These are phyloP conservation scores for Oreotragus oreotragus DNA, from an alignment of 2,113 vertebrate genomes.

Conservation along the genomic window DNA sequence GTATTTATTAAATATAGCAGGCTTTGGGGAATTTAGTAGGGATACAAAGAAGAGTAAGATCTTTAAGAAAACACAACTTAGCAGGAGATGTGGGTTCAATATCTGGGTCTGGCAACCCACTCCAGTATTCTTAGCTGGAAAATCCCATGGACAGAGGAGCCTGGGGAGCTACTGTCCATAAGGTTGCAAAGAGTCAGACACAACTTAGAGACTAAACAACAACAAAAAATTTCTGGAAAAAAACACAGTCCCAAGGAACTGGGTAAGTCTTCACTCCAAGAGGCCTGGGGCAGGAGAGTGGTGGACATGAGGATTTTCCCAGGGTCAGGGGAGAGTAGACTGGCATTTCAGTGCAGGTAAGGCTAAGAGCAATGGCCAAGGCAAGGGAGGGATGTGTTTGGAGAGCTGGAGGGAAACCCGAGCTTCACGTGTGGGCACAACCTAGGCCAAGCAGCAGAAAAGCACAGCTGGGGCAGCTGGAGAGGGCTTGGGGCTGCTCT, in stretches of 20 bases:
- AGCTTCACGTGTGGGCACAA: not conserved
- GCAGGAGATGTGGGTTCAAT: not conserved
- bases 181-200: not conserved
- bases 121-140: not conserved
- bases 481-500: not conserved
- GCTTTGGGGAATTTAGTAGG: not conserved
- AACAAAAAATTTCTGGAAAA: not conserved
- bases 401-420: not conserved
- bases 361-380: not conserved
- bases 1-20: not conserved
- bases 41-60: not conserved
- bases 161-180: not conserved
- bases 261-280: not conserved
- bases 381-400: fast-evolving
- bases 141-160: not conserved
- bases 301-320: not conserved
- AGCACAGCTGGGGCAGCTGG: not conserved
- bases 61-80: not conserved
- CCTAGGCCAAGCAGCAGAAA: not conserved
- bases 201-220: not conserved
- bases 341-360: not conserved
- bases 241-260: not conserved
- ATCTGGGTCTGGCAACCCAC: not conserved
- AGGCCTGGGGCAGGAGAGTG: not conserved
- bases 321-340: not conserved